Percentiles rank a stretch among this genome's conserved stretches.
phyloP scores from a whole-genome alignment of 2,113 vertebrate species.

The Vicugna pacos region DNA sequence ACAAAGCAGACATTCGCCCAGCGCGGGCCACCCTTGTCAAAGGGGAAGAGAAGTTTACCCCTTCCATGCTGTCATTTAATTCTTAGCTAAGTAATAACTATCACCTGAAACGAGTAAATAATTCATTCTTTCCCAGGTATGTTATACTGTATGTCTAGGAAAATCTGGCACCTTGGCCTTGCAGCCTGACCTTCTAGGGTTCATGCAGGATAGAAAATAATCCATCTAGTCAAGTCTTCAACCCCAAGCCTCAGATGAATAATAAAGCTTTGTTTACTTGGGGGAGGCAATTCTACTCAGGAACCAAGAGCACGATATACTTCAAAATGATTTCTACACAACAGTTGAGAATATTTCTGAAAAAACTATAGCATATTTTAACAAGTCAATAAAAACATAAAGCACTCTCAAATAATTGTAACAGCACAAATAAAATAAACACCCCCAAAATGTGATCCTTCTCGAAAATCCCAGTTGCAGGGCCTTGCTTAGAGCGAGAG shows the following conservation, averaged over 20 bases:
- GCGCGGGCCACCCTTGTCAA: too few relatives aligned
- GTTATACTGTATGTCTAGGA: neutral
- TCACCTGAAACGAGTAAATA: neutral
- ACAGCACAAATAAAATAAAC: neutral
- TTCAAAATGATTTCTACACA: neutral
- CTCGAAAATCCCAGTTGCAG: neutral
- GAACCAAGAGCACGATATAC: neutral
- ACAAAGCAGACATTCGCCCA: too few relatives aligned
- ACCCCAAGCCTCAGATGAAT: neutral
- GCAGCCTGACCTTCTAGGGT: neutral
- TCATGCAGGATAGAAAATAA: neutral
- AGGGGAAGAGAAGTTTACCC: neutral
- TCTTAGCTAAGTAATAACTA: neutral
- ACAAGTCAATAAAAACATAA: constrained; percentile 48
- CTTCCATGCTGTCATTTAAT: neutral
- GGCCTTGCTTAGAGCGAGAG: neutral
- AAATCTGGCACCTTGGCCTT: neutral
- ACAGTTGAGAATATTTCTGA: neutral
- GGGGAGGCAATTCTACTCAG: neutral
- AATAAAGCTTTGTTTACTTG: neutral
- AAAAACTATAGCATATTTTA: neutral
- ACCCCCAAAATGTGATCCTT: neutral
- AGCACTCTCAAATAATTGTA: neutral
- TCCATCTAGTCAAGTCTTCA: neutral
- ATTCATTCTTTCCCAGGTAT: neutral